Conservation (phyloP, 2,888 invertebrate genomes). For the Spatulosminthurus flaviceps region DNA sequence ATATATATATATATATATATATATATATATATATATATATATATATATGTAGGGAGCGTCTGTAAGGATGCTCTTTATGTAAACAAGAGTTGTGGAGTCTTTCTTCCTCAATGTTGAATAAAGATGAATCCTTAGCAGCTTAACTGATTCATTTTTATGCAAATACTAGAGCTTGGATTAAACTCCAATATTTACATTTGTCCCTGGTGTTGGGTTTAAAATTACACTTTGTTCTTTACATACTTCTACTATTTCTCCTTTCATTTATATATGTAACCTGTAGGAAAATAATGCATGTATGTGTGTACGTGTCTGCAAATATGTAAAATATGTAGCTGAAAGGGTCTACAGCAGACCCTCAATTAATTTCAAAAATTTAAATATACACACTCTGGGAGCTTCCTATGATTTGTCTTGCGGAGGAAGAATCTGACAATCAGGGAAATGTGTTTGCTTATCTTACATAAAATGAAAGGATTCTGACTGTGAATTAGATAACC, state of each 20-base stretch:
- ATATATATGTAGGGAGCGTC: background rate
- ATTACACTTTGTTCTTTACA: background rate
- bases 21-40: background rate
- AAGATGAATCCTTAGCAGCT: conserved; percentile 25
- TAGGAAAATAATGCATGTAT: too few species aligned
- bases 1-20: background rate
- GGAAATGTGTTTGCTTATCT: too few species aligned
- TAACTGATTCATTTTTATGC: conserved; percentile 36
- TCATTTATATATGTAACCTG: background rate
- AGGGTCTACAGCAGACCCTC: too few species aligned
- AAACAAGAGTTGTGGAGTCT: conserved; percentile 12
- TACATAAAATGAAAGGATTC: too few species aligned
- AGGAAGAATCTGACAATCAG: too few species aligned
- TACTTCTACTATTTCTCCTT: background rate
- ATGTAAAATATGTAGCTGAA: too few species aligned
- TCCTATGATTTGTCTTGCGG: too few species aligned
- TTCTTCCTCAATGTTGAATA: conserved; percentile 16
- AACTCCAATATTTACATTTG: conserved; percentile 40
- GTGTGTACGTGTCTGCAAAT: too few species aligned
- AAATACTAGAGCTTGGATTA: conserved; percentile 12
- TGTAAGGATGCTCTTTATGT: background rate
- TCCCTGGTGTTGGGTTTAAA: background rate
- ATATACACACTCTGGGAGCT: too few species aligned
- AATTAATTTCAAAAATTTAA: too few species aligned
- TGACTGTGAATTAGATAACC: too few species aligned